These are phyloP conservation scores for Augiades crinisus DNA, from an alignment of 2,888 invertebrate species.

Conservation along the genomic window DNA sequence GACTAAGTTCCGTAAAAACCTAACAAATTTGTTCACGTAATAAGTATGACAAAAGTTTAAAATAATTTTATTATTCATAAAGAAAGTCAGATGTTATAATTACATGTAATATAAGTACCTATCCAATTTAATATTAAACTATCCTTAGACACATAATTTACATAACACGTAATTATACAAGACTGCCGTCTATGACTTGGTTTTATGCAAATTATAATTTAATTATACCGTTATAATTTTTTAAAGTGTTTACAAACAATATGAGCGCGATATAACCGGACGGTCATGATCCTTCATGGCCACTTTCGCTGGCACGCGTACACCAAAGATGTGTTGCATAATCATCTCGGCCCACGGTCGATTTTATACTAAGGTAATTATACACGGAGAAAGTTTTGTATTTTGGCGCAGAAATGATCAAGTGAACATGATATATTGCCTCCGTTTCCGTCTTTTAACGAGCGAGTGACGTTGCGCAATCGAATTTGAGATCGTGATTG, in stretches of 20 bases:
- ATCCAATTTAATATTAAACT: no score
- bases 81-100: no score
- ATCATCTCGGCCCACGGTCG: slow-evolving; percentile 38
- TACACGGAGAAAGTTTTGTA: slow-evolving; percentile 68
- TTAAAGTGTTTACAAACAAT: slow-evolving; percentile 18
- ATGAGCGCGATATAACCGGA: slow-evolving; percentile 5
- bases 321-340: slow-evolving; percentile 49
- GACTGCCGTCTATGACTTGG: neutral
- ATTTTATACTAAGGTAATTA: slow-evolving; percentile 57
- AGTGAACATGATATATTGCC: slow-evolving; percentile 50
- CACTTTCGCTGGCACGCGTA: slow-evolving; percentile 53
- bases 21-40: no score
- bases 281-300: slow-evolving; percentile 41
- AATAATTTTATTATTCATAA: no score
- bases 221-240: no score
- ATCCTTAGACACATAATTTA: neutral
- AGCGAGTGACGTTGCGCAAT: slow-evolving; percentile 39
- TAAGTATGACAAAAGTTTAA: no score
- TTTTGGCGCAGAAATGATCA: slow-evolving; percentile 66
- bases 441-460: slow-evolving; percentile 55
- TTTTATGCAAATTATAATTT: neutral
- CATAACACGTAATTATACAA: neutral
- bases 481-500: slow-evolving; percentile 14
- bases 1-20: no score
- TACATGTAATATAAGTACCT: no score